Percentiles rank a stretch among this genome's conserved stretches.
Conservation (phyloP, 2,113 vertebrate genomes). For the Chionomys nivalis region DNA sequence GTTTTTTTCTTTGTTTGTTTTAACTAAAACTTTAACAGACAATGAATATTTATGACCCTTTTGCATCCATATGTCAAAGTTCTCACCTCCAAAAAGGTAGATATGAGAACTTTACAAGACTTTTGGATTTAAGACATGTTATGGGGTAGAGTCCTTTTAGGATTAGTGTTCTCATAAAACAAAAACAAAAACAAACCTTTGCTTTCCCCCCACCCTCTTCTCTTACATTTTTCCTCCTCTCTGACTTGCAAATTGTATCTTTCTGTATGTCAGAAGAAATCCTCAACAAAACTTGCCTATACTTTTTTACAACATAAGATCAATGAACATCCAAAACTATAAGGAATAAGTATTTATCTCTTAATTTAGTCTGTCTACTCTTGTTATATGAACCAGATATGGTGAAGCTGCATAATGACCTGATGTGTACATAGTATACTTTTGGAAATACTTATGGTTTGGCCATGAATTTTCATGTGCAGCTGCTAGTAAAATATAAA, state of each 20-base stretch:
- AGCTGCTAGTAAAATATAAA: not conserved
- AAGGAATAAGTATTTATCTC: not conserved
- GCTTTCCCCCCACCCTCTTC: not conserved
- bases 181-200: not conserved
- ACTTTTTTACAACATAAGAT: not conserved
- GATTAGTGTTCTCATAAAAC: not conserved
- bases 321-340: not conserved
- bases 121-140: not conserved
- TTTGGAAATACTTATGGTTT: constrained; percentile 12
- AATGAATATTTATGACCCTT: not conserved
- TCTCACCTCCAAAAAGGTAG: not conserved
- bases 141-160: not conserved
- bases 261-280: not conserved
- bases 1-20: not conserved
- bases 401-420: not conserved
- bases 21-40: not conserved
- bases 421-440: not conserved
- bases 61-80: not conserved
- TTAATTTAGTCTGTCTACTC: not conserved
- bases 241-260: not conserved
- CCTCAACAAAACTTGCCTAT: not conserved
- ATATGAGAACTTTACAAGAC: not conserved
- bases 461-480: not conserved
- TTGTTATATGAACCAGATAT: not conserved
- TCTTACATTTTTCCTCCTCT: not conserved